Percentiles rank a stretch among this genome's conserved stretches.
Evolutionary conservation across 1,140 invertebrate species (phyloP).

Genomic region (Mactra quadrangularis): DNA sequence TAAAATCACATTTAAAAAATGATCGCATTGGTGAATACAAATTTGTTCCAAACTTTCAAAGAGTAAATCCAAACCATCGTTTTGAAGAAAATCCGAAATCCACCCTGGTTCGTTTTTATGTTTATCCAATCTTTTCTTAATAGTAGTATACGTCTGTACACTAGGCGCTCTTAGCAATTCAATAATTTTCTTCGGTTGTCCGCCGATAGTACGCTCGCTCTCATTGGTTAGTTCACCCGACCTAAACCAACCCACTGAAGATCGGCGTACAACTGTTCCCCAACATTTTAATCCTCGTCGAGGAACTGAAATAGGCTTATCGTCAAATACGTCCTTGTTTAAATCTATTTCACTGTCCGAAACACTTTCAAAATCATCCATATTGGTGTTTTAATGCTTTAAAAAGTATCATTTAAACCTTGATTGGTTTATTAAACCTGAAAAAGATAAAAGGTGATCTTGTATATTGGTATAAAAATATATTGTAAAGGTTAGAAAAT

Average conservation of each 20-base stretch:
- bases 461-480: not conserved
- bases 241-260: conserved; percentile 54
- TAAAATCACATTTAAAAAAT: conserved; percentile 58
- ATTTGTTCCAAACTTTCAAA: conserved; percentile 62
- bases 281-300: conserved; percentile 44
- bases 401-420: not conserved
- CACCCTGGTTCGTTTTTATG: conserved; percentile 51
- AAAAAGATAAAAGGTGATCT: not conserved
- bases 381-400: not conserved
- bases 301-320: conserved; percentile 3
- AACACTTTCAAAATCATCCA: conserved; percentile 54
- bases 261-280: conserved; percentile 43
- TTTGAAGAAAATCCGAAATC: conserved; percentile 59
- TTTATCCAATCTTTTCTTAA: conserved; percentile 55
- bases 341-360: conserved; percentile 59
- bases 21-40: conserved; percentile 26
- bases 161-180: conserved; percentile 51
- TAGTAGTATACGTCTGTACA: conserved; percentile 39
- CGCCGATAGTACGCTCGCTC: not conserved
- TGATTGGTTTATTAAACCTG: not conserved
- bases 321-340: conserved; percentile 37
- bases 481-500: not conserved
- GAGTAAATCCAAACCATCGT: conserved; percentile 61
- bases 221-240: conserved; percentile 47
- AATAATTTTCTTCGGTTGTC: conserved; percentile 35